Evolutionary conservation across 1,140 invertebrate species (phyloP).

Genomic region (Propsilocerus akamusi): DNA sequence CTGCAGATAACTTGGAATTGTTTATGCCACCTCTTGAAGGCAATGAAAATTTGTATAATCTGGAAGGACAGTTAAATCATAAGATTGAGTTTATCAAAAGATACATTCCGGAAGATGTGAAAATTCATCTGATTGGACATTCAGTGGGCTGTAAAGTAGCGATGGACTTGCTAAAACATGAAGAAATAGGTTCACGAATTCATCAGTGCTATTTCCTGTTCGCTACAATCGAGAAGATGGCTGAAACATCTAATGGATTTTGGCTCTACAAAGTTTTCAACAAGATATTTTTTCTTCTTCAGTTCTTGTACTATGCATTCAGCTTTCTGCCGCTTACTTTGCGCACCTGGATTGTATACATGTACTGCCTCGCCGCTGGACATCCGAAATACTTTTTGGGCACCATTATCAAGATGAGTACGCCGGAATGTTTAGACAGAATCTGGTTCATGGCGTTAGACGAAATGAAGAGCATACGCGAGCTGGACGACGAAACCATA

Average conservation of each 20-base stretch:
- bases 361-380: neutral
- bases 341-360: neutral
- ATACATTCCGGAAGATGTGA: conserved; percentile 44
- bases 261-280: conserved; percentile 31
- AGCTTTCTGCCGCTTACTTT: conserved; percentile 16
- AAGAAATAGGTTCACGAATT: conserved; percentile 26
- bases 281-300: conserved; percentile 19
- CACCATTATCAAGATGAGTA: conserved; percentile 28
- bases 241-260: conserved; percentile 44
- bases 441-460: conserved; percentile 38
- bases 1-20: conserved; percentile 21
- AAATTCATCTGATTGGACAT: conserved; percentile 60
- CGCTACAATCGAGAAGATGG: conserved; percentile 66
- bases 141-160: conserved; percentile 69
- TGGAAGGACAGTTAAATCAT: conserved; percentile 59
- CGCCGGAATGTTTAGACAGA: conserved; percentile 28
- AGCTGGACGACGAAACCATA: conserved; percentile 29
- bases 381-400: conserved; percentile 29
- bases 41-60: conserved; percentile 36
- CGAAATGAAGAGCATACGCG: conserved; percentile 38
- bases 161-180: conserved; percentile 43
- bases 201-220: conserved; percentile 51
- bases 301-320: conserved; percentile 31
- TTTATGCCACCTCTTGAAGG: conserved; percentile 26
- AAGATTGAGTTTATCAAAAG: conserved; percentile 57